Evolutionary conservation across 1,140 invertebrate genomes (phyloP), one percentile per base, ranked within the genome.

Genomic region (Epicauta chinensis): DNA sequence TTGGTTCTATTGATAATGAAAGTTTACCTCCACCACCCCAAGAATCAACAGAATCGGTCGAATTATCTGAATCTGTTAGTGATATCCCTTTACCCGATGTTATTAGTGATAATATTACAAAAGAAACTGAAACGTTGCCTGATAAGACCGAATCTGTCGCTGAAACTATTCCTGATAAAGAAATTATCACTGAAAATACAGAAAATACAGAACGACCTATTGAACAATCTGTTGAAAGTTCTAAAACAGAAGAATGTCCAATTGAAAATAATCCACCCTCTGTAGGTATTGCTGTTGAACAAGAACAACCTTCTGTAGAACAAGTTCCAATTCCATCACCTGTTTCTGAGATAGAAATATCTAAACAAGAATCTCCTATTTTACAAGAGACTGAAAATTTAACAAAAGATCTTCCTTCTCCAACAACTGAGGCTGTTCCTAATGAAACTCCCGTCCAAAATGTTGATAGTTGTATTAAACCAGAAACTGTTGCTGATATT

Each of bases 141-240:
- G 32, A n/a, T n/a, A 13, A 46, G 34, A 2, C 38, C 34, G 17
- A 40, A 14, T 11, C 37, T 39, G 2, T 3, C 14, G 12, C 42
- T 37, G 51, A 53, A 51, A 15, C 51, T 11, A 40, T 53, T 48
- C 7, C 36, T 14, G 55, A 57, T 45, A 7, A 23, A 45, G 16
- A 43, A 15, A 6, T 44, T 40, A 38, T 36, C 12, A 11, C 48
- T 42, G 34, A 40, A 40, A 14, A 49, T 29, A 34, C n/a, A n/a
- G n/a, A n/a, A n/a, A n/a, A n/a, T n/a, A n/a, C n/a, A n/a, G n/a
- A n/a, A n/a, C n/a, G 32, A n/a, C 36, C 53, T 16, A 47, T 34
- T 12, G 46, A 53, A 17, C 34, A 32, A 40, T 6, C 29, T 7
- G 12, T 31, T 23, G 41, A 29, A 38, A 54, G 47, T 43, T 45